Conservation (phyloP, 2,888 invertebrate genomes). For the Trichacis sp. region DNA sequence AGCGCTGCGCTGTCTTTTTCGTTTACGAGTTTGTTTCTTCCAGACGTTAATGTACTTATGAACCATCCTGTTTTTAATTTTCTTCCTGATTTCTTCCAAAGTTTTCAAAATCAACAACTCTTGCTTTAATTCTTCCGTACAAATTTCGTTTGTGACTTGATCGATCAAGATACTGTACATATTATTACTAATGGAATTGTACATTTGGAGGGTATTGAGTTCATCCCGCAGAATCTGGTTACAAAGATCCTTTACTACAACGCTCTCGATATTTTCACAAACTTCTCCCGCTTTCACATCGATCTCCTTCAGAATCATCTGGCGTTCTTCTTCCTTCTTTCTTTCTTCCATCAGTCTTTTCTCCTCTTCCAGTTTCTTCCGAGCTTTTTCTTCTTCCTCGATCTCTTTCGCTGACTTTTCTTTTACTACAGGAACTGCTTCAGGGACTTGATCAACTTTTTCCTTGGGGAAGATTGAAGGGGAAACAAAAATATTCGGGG, state of each 20-base stretch:
- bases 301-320: slow-evolving; percentile 33
- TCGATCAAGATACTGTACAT: slow-evolving; percentile 47
- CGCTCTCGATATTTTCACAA: slow-evolving; percentile 47
- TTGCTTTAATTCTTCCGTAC: slow-evolving; percentile 60
- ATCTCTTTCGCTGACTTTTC: slow-evolving; percentile 12
- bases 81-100: slow-evolving; percentile 64
- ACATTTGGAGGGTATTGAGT: slow-evolving; percentile 43
- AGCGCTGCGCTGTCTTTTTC: slow-evolving; percentile 70
- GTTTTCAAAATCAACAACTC: slow-evolving; percentile 63
- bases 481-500: not conserved
- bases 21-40: slow-evolving; percentile 67
- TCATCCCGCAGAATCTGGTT: slow-evolving; percentile 48
- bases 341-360: slow-evolving; percentile 33
- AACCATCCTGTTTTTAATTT: slow-evolving; percentile 61
- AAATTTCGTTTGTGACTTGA: slow-evolving; percentile 56
- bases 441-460: not conserved
- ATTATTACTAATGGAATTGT: slow-evolving; percentile 52
- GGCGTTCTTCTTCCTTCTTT: slow-evolving; percentile 36
- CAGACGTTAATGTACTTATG: slow-evolving; percentile 69
- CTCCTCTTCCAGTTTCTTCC: slow-evolving; percentile 40
- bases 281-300: slow-evolving; percentile 50
- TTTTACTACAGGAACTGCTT: not conserved
- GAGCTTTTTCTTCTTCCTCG: slow-evolving; percentile 17
- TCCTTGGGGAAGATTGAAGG: not conserved
- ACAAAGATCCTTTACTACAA: slow-evolving; percentile 51